Conservation (phyloP, 2,888 invertebrate species). For the Thereva unica region DNA sequence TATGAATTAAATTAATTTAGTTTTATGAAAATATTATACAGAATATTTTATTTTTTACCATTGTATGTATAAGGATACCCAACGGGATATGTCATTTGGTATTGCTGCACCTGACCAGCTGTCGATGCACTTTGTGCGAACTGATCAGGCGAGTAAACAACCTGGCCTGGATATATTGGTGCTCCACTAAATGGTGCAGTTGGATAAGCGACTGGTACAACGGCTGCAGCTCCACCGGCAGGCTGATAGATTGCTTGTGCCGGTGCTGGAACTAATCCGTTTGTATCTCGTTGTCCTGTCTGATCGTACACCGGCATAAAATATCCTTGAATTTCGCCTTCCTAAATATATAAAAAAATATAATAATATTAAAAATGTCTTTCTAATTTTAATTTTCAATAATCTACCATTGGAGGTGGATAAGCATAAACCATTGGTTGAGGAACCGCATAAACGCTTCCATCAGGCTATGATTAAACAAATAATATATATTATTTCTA, state of each 20-base stretch:
- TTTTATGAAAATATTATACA: neutral
- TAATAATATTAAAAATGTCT: constrained; percentile 28
- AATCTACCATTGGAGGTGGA: constrained; percentile 51
- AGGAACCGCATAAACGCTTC: constrained; percentile 58
- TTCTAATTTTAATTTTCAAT: neutral
- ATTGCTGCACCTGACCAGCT: constrained; percentile 54
- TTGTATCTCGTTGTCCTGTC: constrained; percentile 50
- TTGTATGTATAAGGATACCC: constrained; percentile 58
- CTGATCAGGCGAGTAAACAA: constrained; percentile 58
- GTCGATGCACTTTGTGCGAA: constrained; percentile 48
- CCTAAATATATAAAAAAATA: constrained; percentile 44
- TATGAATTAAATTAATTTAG: constrained; percentile 35
- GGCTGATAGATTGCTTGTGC: constrained; percentile 54
- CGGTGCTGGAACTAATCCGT: constrained; percentile 50
- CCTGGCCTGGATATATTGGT: constrained; percentile 56
- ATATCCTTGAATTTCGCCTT: constrained; percentile 56
- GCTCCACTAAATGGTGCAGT: constrained; percentile 53
- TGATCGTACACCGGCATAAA: constrained; percentile 58
- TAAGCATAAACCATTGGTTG: constrained; percentile 58
- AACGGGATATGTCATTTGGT: constrained; percentile 57
- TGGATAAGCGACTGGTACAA: constrained; percentile 56
- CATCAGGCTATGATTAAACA: constrained; percentile 52
- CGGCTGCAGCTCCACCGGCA: constrained; percentile 49
- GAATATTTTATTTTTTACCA: constrained; percentile 44
- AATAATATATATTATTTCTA: constrained; percentile 22